These are phyloP conservation scores for Leptinotarsa tumamoca DNA, from an alignment of 2,888 invertebrate species.

Conservation along the genomic window DNA sequence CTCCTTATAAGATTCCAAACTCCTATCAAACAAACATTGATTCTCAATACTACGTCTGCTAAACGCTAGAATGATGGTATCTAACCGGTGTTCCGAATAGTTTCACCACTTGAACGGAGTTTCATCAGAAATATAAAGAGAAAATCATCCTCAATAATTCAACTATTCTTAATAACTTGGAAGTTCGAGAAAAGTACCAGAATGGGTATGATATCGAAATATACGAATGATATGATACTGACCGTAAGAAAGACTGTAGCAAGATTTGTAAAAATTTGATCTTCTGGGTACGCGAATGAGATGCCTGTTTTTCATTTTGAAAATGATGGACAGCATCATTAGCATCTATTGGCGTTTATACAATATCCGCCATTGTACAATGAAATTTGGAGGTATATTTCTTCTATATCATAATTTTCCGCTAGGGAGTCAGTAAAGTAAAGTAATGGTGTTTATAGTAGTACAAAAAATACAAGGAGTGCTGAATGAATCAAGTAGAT, in stretches of 20 bases:
- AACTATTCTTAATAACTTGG: neutral
- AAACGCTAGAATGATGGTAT: neutral
- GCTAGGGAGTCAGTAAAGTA: neutral
- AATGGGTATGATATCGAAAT: neutral
- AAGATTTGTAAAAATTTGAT: too few relatives aligned
- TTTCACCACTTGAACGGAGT: neutral
- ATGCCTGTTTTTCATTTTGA: too few relatives aligned
- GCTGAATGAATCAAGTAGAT: neutral
- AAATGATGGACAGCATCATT: too few relatives aligned
- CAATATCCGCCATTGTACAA: too few relatives aligned
- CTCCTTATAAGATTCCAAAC: neutral
- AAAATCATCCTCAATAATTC: neutral
- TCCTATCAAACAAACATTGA: constrained; percentile 2
- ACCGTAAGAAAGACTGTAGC: too few relatives aligned
- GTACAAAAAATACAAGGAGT: neutral
- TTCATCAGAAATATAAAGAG: neutral
- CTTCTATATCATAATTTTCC: constrained; percentile 15
- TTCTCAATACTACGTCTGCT: neutral
- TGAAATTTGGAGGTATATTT: constrained; percentile 16
- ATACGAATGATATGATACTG: neutral
- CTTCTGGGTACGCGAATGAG: too few relatives aligned
- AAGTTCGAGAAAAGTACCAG: neutral
- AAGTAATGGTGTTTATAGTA: too few relatives aligned
- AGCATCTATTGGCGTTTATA: too few relatives aligned
- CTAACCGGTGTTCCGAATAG: neutral